These are phyloP conservation scores for Polypterus senegalus DNA, from an alignment of 2,113 vertebrate genomes.

Conservation along the genomic window DNA sequence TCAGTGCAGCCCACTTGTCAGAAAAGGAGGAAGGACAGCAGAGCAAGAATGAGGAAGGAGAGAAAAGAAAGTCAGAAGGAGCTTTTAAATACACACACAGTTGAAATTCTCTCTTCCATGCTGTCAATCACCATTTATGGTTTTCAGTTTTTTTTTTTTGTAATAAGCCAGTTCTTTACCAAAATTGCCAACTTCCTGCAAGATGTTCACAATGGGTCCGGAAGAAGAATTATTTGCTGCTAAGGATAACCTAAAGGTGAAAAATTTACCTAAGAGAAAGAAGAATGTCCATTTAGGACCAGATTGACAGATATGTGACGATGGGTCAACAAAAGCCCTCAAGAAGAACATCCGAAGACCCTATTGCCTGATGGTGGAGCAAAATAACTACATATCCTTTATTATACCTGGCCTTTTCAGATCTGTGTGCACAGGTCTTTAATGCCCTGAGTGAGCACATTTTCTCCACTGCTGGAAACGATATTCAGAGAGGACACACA, in stretches of 20 bases:
- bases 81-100: background rate
- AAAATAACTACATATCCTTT: conserved; percentile 3
- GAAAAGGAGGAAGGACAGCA: conserved; percentile 1
- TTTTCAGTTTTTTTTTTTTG: background rate
- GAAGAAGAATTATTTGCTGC: conserved; percentile 7
- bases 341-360: background rate
- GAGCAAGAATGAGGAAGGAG: conserved; percentile 1
- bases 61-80: too few species aligned
- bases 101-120: background rate
- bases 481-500: conserved; percentile 3
- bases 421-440: background rate
- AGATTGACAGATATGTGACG: background rate
- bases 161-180: background rate
- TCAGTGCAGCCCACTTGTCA: background rate
- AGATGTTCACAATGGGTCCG: background rate
- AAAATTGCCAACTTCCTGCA: background rate
- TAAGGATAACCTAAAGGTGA: conserved; percentile 8
- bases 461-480: conserved; percentile 5
- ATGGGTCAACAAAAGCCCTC: background rate
- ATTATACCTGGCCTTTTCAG: conserved; percentile 2
- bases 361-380: conserved; percentile 8
- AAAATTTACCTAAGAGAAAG: background rate
- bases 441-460: background rate
- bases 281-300: background rate
- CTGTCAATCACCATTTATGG: background rate